phyloP scores from a whole-genome alignment of 2,797 vertebrate species.

The Sebastes flavidus region DNA sequence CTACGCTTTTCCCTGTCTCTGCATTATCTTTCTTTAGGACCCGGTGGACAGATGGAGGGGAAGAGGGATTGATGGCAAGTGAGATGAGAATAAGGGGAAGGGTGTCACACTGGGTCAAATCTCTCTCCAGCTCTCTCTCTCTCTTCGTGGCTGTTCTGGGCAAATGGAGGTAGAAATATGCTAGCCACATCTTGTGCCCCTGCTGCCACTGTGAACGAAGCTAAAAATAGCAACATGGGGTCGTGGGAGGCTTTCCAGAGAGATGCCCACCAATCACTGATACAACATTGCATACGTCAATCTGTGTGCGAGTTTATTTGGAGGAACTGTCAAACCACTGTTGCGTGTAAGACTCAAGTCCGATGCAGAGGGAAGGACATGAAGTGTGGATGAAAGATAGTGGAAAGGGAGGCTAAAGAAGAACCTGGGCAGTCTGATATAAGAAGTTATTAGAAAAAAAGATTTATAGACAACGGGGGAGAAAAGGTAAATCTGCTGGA shows the following conservation, averaged over 20 bases:
- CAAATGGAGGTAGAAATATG: conserved; percentile 53
- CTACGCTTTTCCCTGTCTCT: not conserved
- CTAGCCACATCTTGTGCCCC: conserved; percentile 39
- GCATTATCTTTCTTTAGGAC: conserved; percentile 21
- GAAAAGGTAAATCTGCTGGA: not conserved
- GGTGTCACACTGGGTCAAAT: conserved; percentile 22
- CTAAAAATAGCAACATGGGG: conserved; percentile 56
- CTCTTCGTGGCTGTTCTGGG: conserved; percentile 25
- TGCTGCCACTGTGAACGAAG: conserved; percentile 48
- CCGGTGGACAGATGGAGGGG: conserved; percentile 33
- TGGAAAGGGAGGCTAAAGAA: not conserved
- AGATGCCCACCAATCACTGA: conserved; percentile 42
- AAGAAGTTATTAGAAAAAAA: not conserved
- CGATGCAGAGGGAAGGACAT: conserved; percentile 6
- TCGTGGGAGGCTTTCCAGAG: conserved; percentile 44
- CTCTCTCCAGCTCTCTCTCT: conserved; percentile 12
- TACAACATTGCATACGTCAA: conserved; percentile 42
- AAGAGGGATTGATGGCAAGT: conserved; percentile 10
- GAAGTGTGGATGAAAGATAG: conserved; percentile 13
- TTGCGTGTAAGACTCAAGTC: conserved; percentile 6
- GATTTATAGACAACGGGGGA: not conserved
- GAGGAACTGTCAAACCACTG: conserved; percentile 41
- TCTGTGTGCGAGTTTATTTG: conserved; percentile 14
- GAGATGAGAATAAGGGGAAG: conserved; percentile 22
- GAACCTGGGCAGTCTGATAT: not conserved